Evolutionary conservation across 2,113 vertebrate genomes (phyloP).

Genomic region (Laticauda laticaudata): DNA sequence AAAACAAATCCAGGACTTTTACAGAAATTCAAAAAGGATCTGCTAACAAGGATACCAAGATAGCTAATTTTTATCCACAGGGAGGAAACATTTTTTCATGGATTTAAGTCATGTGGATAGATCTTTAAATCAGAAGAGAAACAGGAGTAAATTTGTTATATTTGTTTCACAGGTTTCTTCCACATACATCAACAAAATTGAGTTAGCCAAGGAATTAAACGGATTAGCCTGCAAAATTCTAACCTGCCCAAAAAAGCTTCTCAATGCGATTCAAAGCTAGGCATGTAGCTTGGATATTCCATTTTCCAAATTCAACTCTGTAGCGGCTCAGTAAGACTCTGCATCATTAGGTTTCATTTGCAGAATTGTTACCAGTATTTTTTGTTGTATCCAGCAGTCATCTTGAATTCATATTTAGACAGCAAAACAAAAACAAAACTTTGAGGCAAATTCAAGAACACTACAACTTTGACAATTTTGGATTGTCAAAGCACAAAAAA

Average conservation of each 20-base stretch:
- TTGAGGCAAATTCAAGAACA: not conserved
- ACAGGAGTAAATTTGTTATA: not conserved
- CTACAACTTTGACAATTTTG: not conserved
- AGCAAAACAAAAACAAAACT: not conserved
- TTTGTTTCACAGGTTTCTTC: not conserved
- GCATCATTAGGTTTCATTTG: not conserved
- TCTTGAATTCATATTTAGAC: constrained; percentile 54
- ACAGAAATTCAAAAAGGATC: not conserved
- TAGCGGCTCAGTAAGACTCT: not conserved
- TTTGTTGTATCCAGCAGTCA: constrained; percentile 52
- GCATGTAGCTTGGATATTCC: not conserved
- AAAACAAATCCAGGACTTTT: not conserved
- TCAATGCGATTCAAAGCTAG: not conserved
- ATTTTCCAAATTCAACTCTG: not conserved
- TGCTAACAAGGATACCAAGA: not conserved
- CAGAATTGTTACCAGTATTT: constrained; percentile 21
- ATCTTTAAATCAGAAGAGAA: not conserved
- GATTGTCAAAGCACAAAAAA: not conserved
- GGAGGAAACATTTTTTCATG: not conserved
- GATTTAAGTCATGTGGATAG: not conserved
- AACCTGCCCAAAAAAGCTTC: not conserved
- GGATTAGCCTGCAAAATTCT: not conserved
- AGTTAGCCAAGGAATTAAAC: not conserved
- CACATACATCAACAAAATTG: not conserved
- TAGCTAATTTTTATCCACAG: not conserved